phyloP scores from a whole-genome alignment of 2,113 vertebrate species.

The Calyptommatus sinebrachiatus region DNA sequence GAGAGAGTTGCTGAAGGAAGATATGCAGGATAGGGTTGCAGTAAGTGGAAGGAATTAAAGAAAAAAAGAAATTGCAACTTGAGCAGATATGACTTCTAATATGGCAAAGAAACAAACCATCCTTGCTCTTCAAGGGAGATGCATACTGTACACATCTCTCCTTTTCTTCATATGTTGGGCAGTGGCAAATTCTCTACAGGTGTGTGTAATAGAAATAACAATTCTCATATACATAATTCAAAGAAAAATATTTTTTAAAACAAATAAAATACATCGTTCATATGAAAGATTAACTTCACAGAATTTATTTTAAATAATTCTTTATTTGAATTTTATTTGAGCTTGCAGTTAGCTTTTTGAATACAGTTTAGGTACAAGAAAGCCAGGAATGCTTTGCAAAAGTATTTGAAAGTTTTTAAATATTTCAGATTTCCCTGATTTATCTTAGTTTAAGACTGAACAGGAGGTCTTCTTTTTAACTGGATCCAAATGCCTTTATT shows the following conservation, averaged over 20 bases:
- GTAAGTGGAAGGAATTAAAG: too few relatives aligned
- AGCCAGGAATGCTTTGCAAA: background rate
- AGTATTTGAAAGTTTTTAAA: background rate
- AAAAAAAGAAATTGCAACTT: too few relatives aligned
- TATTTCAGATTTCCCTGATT: background rate
- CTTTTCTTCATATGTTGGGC: background rate
- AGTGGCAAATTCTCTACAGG: background rate
- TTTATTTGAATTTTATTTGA: background rate
- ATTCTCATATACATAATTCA: background rate
- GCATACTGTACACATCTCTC: background rate
- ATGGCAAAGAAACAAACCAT: background rate
- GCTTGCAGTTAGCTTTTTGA: background rate
- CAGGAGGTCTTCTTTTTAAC: slow-evolving; percentile 72
- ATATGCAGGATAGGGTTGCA: too few relatives aligned
- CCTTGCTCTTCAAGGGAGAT: background rate
- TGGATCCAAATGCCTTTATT: slow-evolving; percentile 84
- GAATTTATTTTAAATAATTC: background rate
- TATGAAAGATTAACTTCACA: background rate
- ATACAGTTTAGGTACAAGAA: background rate
- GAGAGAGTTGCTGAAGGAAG: too few relatives aligned
- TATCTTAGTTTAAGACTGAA: slow-evolving; percentile 27
- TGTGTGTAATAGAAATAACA: background rate
- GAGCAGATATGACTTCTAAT: background rate
- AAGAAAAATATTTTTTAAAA: background rate
- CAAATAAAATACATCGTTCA: background rate